A percentile compares a stretch with the other conserved stretches of the same genome.
phyloP scores from a whole-genome alignment of 2,113 vertebrate genomes.

The Menura novaehollandiae region DNA sequence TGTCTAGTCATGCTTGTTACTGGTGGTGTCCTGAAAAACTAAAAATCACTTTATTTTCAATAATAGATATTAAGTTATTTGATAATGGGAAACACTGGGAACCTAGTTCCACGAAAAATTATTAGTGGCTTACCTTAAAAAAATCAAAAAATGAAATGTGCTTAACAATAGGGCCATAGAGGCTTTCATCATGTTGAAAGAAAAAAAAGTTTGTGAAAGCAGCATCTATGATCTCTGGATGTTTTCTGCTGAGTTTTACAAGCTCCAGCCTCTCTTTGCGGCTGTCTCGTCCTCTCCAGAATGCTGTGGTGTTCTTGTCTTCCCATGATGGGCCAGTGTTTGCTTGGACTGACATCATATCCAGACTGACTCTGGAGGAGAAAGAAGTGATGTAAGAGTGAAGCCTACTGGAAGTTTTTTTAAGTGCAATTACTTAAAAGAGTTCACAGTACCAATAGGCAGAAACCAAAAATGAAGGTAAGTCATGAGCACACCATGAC shows the following conservation, averaged over 20 bases:
- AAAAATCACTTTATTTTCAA: not conserved
- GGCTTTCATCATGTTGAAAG: constrained; percentile 91
- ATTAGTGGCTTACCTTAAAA: constrained; percentile 85
- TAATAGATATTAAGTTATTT: not conserved
- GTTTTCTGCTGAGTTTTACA: constrained; percentile 87
- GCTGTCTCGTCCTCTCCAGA: constrained; percentile 97
- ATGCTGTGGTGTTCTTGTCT: constrained; percentile 86
- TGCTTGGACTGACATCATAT: constrained; percentile 97
- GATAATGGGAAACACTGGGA: not conserved
- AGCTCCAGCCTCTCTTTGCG: constrained; percentile 92
- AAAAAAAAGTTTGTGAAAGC: constrained; percentile 99
- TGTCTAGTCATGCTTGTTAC: not conserved
- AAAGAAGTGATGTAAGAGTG: not conserved
- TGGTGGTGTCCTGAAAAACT: not conserved
- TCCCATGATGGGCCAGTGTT: constrained; percentile 90
- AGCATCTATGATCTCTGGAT: constrained; percentile 87
- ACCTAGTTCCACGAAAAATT: not conserved
- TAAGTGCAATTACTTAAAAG: not conserved
- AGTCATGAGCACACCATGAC: fast-evolving
- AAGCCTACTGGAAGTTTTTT: not conserved
- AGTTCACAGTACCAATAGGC: not conserved
- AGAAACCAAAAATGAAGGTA: not conserved
- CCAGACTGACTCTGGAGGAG: constrained; percentile 88
- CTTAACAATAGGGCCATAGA: constrained; percentile 95
- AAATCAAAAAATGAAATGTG: constrained; percentile 98